phyloP scores from a whole-genome alignment of 2,113 vertebrate species.

The Microtus richardsoni region DNA sequence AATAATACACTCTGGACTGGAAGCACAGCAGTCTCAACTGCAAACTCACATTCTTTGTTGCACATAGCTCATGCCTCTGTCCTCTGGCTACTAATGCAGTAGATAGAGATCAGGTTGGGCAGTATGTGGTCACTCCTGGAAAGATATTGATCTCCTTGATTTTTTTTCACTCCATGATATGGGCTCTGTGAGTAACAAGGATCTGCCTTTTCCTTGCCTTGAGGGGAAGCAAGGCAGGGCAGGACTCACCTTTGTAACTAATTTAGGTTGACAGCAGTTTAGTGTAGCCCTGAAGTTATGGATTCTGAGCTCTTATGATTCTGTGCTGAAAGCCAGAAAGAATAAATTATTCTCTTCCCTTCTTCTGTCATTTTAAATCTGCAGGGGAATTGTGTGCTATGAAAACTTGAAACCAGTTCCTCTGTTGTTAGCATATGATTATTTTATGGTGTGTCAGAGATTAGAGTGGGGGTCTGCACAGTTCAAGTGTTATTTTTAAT shows the following conservation, averaged over 20 bases:
- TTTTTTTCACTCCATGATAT: constrained; percentile 59
- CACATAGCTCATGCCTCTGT: background rate
- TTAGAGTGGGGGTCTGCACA: constrained; percentile 79
- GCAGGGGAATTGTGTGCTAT: constrained; percentile 80
- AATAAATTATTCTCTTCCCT: constrained; percentile 86
- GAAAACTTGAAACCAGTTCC: constrained; percentile 83
- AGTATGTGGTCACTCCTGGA: constrained; percentile 14
- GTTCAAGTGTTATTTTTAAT: constrained; percentile 82
- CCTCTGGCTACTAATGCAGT: background rate
- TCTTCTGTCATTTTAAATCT: constrained; percentile 88
- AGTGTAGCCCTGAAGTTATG: constrained; percentile 83
- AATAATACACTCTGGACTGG: background rate
- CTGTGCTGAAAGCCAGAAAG: constrained; percentile 84
- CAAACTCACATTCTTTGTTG: background rate
- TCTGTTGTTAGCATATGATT: constrained; percentile 87
- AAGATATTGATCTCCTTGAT: constrained; percentile 50
- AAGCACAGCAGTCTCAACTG: background rate
- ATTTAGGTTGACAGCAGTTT: constrained; percentile 84
- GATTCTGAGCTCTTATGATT: constrained; percentile 83
- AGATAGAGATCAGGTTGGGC: background rate
- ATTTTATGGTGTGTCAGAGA: constrained; percentile 83
- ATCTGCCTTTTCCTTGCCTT: constrained; percentile 12
- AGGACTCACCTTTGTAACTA: constrained; percentile 81
- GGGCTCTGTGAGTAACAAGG: constrained; percentile 51
- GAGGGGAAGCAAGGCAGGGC: constrained; percentile 50